Evolutionary conservation across 2,797 vertebrate genomes (phyloP), one percentile per base, ranked within the genome.

Genomic region (Acomys russatus): DNA sequence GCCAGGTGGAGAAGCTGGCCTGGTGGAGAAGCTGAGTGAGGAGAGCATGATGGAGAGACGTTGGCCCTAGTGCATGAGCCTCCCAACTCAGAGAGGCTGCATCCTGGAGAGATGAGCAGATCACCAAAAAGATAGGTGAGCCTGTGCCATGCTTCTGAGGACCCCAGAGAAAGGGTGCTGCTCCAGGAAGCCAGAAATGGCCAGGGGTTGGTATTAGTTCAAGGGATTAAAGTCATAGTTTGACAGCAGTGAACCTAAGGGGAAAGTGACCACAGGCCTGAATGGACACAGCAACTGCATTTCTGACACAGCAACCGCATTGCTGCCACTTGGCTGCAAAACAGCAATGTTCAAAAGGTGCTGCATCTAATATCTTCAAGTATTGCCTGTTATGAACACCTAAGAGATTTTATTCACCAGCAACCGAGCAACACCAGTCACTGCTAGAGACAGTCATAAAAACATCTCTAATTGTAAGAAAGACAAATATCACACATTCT

Each of bases 271-370:
- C 76, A 7, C 3, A 49, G 70, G 4, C 61, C 22, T 30, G 3
- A 1, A 6, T 11, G n/a, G 59, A 95, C 94, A 84, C 23, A 54
- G 66, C 79, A 38, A 59, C 22, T 66, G 73, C 68, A 71, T 94
- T 82, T 91, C 79, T 82, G 73, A 66, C 22, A 35, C 76, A 54
- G 66, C 79, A 38, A 59, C 22, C 61, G 73, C 68, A 71, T 94
- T 82, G 89, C 79, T 82, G 73, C 71, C 22, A 35, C 76, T 35
- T n/a, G 44, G 10, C 63, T 95, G 54, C 51, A n/a, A 95, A 83
- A 66, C 15, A 70, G 70, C 25, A n/a, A 82, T 70, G 66, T 5
- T 54, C 20, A 76, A 59, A 71, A 28, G 54, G n/a, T 30, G 28
- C 17, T 63, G 3, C 23, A n/a, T 49, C 88, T 93, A 28, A 28